Conservation (phyloP, 2,797 vertebrate genomes). For the Bovichtus variegatus region DNA sequence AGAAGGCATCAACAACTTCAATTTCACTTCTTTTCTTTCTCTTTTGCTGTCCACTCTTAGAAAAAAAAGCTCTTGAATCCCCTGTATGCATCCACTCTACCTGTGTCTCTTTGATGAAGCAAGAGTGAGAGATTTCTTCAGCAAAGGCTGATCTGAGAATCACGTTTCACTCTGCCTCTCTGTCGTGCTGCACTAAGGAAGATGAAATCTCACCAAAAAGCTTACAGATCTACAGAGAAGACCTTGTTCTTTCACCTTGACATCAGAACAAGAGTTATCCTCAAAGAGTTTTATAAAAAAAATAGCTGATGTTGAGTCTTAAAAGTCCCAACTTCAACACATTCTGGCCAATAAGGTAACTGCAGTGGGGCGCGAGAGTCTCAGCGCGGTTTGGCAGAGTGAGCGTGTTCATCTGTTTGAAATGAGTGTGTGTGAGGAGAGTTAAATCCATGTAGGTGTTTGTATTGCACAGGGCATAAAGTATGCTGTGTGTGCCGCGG, state of each 20-base stretch:
- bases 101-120: constrained; percentile 30
- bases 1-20: neutral
- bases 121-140: constrained; percentile 32
- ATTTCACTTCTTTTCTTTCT: neutral
- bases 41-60: constrained; percentile 12
- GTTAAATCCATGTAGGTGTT: constrained; percentile 60
- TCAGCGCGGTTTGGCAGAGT: constrained; percentile 47
- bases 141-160: constrained; percentile 36
- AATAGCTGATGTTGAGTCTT: constrained; percentile 24
- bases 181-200: constrained; percentile 12
- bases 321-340: constrained; percentile 51
- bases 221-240: constrained; percentile 11
- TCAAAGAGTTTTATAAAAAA: constrained; percentile 13
- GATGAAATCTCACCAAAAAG: constrained; percentile 29
- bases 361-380: constrained; percentile 47
- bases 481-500: constrained; percentile 36
- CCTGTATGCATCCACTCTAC: neutral
- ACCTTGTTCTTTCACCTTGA: constrained; percentile 22
- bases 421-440: constrained; percentile 40
- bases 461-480: constrained; percentile 53
- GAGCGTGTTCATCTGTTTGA: constrained; percentile 47
- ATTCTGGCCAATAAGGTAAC: constrained; percentile 66
- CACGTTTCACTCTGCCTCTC: constrained; percentile 21
- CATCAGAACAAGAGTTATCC: constrained; percentile 6
- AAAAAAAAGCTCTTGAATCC: neutral